Conservation (phyloP, 2,113 vertebrate genomes). For the Corynorhinus townsendii region DNA sequence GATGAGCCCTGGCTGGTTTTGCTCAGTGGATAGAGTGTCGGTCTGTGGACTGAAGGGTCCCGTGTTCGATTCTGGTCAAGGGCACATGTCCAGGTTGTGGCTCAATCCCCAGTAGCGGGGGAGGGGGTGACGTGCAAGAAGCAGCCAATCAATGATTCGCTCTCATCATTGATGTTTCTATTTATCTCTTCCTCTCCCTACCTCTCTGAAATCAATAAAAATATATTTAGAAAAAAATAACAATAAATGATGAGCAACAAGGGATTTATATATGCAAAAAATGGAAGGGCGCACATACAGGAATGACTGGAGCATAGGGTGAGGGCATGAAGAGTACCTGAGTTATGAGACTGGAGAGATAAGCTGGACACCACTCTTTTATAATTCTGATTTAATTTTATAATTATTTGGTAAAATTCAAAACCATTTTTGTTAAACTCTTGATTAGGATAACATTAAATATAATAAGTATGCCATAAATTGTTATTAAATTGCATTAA, state of each 20-base stretch:
- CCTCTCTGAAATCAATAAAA: no score
- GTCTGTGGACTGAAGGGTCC: no score
- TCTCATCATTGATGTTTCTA: no score
- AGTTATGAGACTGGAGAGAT: not conserved
- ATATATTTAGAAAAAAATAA: no score
- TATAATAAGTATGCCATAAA: not conserved
- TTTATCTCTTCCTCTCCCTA: no score
- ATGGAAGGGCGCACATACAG: no score
- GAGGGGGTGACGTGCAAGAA: no score
- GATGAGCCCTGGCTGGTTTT: not conserved
- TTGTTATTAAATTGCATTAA: not conserved
- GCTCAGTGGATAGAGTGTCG: no score
- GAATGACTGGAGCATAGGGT: not conserved
- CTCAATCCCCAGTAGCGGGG: no score
- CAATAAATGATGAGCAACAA: not conserved
- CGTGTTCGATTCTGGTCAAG: no score
- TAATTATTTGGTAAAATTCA: not conserved
- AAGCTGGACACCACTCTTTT: not conserved
- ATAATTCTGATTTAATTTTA: not conserved
- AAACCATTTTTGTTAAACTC: not conserved
- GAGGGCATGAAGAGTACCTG: not conserved
- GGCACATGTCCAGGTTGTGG: no score
- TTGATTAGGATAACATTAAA: not conserved
- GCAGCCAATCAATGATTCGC: no score
- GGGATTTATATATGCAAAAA: not conserved